Evolutionary conservation across 2,888 invertebrate genomes (phyloP).

Genomic region (Drosophila yooni): DNA sequence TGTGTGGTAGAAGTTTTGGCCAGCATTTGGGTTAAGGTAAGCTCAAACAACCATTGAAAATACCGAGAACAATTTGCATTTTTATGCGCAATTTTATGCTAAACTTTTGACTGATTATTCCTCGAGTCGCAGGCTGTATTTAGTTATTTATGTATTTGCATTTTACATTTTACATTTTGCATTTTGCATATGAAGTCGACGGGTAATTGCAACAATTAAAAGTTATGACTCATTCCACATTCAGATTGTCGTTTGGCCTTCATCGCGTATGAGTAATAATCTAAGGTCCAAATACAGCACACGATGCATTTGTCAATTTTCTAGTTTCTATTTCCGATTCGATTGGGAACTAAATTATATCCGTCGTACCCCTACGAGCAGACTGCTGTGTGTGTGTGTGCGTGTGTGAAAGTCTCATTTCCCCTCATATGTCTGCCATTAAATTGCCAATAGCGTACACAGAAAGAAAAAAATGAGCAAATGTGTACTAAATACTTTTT

Average conservation of each 20-base stretch:
- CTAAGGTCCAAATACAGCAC: conserved; percentile 7
- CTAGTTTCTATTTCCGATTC: conserved; percentile 71
- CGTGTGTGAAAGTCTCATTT: conserved; percentile 53
- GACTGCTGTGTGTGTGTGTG: conserved; percentile 15
- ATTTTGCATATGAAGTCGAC: conserved; percentile 49
- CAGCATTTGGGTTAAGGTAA: conserved; percentile 51
- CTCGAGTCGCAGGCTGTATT: conserved; percentile 22
- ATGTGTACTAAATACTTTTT: background rate
- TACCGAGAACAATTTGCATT: conserved; percentile 27
- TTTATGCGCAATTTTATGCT: conserved; percentile 49
- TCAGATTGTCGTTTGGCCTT: background rate
- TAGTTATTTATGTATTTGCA: conserved; percentile 19
- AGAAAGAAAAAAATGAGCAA: background rate
- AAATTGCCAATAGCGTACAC: conserved; percentile 26
- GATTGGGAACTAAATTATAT: conserved; percentile 70
- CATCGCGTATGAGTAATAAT: conserved; percentile 47
- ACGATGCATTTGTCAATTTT: conserved; percentile 46
- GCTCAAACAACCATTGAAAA: conserved; percentile 9
- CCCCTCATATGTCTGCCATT: conserved; percentile 51
- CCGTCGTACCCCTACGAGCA: conserved; percentile 33
- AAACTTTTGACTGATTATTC: conserved; percentile 32
- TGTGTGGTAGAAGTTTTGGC: conserved; percentile 62
- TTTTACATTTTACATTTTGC: conserved; percentile 31
- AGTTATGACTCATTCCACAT: conserved; percentile 47
- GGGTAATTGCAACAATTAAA: conserved; percentile 57